Evolutionary conservation across 2,113 vertebrate species (phyloP).

Genomic region (Columba livia): DNA sequence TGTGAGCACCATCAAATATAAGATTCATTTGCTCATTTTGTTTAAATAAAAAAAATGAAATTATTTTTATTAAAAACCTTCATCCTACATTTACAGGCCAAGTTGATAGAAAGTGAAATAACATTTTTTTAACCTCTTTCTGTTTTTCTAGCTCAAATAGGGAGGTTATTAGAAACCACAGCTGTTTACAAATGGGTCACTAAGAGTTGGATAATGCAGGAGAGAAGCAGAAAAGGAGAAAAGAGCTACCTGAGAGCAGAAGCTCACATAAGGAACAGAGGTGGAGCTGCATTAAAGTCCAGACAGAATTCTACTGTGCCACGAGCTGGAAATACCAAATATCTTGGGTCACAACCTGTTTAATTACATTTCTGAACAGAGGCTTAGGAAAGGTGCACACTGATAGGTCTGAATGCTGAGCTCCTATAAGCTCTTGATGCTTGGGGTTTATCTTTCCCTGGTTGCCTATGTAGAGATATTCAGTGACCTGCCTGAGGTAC

Average conservation of each 20-base stretch:
- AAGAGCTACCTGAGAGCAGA: not conserved
- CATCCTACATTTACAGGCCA: not conserved
- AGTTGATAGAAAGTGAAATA: not conserved
- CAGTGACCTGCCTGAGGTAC: not conserved
- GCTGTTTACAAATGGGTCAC: not conserved
- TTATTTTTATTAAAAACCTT: not conserved
- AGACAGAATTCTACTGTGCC: not conserved
- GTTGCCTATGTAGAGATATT: not conserved
- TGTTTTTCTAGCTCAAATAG: not conserved
- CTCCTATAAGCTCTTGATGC: not conserved
- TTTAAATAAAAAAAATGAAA: not conserved
- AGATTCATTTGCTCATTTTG: not conserved
- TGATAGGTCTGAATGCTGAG: not conserved
- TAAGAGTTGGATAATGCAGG: not conserved
- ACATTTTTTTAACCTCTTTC: not conserved
- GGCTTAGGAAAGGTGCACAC: not conserved
- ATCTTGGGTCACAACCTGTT: not conserved
- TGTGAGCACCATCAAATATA: not conserved
- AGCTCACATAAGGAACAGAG: not conserved
- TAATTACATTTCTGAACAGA: not conserved
- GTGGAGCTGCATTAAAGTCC: not conserved
- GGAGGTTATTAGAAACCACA: not conserved
- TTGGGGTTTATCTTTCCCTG: not conserved
- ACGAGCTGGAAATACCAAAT: not conserved
- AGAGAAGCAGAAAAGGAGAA: not conserved